phyloP scores from a whole-genome alignment of 2,797 vertebrate species.

The Coregonus suidteri region DNA sequence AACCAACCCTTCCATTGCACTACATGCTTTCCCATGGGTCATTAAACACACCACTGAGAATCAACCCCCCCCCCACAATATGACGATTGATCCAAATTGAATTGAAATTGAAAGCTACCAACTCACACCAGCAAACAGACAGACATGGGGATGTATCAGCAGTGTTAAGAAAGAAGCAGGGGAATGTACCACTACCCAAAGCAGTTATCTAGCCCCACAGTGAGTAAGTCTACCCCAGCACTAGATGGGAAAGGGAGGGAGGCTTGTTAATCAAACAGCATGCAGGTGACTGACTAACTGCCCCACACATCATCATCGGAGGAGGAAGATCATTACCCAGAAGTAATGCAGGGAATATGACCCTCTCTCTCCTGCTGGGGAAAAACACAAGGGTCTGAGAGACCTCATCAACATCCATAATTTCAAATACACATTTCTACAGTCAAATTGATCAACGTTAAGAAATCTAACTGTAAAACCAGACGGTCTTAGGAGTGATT shows the following conservation, averaged over 20 bases:
- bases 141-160: background rate
- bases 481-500: background rate
- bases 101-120: background rate
- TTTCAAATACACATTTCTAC: background rate
- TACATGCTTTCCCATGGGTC: too few relatives aligned
- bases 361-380: slow-evolving; percentile 77
- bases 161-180: background rate
- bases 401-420: background rate
- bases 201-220: slow-evolving; percentile 34
- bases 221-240: slow-evolving; percentile 28
- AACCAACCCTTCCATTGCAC: background rate
- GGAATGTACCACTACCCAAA: slow-evolving; percentile 34
- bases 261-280: slow-evolving; percentile 39
- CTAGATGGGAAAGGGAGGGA: slow-evolving; percentile 25
- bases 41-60: background rate
- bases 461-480: too few relatives aligned
- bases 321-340: slow-evolving; percentile 64
- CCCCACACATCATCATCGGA: slow-evolving; percentile 20
- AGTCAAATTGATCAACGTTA: too few relatives aligned
- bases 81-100: background rate
- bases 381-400: slow-evolving; percentile 52
- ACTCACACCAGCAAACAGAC: slow-evolving; percentile 9
- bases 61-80: background rate
- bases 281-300: slow-evolving; percentile 42
- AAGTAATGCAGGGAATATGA: slow-evolving; percentile 75